A percentile compares a stretch with the other conserved stretches of the same genome.
Evolutionary conservation across 2,888 invertebrate species (phyloP).

Genomic region (Sialis fuliginosa): DNA sequence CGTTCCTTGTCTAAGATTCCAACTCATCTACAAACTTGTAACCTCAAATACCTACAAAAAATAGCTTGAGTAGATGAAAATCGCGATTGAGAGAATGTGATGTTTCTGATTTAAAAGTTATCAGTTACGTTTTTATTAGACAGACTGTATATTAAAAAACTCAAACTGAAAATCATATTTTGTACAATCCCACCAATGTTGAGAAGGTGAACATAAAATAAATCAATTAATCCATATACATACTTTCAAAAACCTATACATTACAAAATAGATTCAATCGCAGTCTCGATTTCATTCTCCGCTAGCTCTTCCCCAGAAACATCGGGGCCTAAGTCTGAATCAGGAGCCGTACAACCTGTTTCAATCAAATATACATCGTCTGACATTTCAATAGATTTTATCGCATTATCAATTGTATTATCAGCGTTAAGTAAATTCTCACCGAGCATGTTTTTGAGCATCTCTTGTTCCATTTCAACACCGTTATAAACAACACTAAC

Average conservation of each 20-base stretch:
- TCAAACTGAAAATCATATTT: no score
- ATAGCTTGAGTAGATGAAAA: no score
- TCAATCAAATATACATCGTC: slow-evolving; percentile 10
- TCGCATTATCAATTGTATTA: slow-evolving; percentile 1
- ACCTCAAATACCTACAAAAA: no score
- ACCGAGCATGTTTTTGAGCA: slow-evolving; percentile 7
- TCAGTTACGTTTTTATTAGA: no score
- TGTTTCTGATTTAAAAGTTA: no score
- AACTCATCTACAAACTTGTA: no score
- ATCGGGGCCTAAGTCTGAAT: slow-evolving; percentile 10
- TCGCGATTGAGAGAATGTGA: no score
- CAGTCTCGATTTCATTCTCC: slow-evolving; percentile 22
- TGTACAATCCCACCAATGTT: no score
- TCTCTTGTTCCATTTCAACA: slow-evolving; percentile 6
- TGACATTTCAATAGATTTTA: slow-evolving; percentile 6
- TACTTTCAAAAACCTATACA: background rate
- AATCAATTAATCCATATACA: no score
- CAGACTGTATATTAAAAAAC: no score
- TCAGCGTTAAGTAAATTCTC: slow-evolving; percentile 1
- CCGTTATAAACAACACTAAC: background rate
- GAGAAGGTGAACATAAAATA: no score
- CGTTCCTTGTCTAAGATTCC: no score
- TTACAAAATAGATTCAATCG: slow-evolving; percentile 24
- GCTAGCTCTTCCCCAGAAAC: slow-evolving; percentile 5
- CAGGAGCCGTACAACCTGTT: slow-evolving; percentile 6